Percentiles rank a stretch among this genome's conserved stretches.
phyloP scores from a whole-genome alignment of 2,797 vertebrate species.

The Gymnoscopelus microlampas region DNA sequence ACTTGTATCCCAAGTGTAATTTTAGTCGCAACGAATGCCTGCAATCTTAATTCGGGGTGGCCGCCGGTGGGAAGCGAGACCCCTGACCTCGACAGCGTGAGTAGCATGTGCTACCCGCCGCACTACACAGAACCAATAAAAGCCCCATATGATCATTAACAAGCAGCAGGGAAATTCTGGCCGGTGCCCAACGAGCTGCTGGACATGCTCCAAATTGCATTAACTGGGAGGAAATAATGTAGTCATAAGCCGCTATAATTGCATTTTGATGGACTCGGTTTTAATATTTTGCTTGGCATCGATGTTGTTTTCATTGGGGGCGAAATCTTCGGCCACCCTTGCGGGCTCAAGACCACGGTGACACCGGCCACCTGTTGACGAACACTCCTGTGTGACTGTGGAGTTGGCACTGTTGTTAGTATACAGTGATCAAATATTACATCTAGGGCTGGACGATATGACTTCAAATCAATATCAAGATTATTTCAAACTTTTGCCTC shows the following conservation, averaged over 20 bases:
- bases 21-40: too few species aligned
- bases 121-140: not conserved
- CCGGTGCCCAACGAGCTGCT: not conserved
- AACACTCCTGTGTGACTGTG: conserved; percentile 42
- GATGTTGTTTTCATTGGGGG: conserved; percentile 23
- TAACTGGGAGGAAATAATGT: not conserved
- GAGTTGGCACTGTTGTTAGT: too few species aligned
- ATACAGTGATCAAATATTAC: too few species aligned
- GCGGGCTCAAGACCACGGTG: conserved; percentile 39
- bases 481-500: too few species aligned
- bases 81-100: too few species aligned
- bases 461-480: too few species aligned
- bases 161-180: not conserved
- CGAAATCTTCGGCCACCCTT: conserved; percentile 50
- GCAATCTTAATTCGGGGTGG: too few species aligned
- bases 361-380: conserved; percentile 54
- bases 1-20: too few species aligned
- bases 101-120: not conserved
- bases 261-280: not conserved
- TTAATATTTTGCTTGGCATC: not conserved
- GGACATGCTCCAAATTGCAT: conserved; percentile 1
- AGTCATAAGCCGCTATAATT: conserved; percentile 4
- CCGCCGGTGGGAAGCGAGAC: too few species aligned
- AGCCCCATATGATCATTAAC: not conserved
- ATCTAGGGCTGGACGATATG: too few species aligned